phyloP scores from a whole-genome alignment of 2,113 vertebrate genomes.

The Antechinus stuartii region DNA sequence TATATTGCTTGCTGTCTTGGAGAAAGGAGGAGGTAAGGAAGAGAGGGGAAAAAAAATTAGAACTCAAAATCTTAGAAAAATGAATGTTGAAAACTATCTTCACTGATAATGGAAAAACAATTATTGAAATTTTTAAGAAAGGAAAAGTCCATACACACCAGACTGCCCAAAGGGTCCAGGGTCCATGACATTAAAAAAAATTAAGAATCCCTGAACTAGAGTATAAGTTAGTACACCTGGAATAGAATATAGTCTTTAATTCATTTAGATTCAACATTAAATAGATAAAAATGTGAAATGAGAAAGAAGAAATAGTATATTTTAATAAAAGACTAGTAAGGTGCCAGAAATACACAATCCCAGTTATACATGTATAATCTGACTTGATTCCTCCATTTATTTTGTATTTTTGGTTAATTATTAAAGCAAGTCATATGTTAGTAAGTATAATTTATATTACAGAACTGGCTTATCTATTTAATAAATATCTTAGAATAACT shows the following conservation, averaged over 20 bases:
- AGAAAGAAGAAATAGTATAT: background rate
- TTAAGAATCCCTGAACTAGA: background rate
- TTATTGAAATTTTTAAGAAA: too few relatives aligned
- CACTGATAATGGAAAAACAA: too few relatives aligned
- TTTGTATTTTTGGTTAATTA: background rate
- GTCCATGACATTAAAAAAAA: background rate
- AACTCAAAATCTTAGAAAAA: too few relatives aligned
- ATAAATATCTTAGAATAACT: background rate
- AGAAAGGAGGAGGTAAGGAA: too few relatives aligned
- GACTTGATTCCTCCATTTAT: background rate
- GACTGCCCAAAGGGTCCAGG: background rate
- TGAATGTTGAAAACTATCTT: too few relatives aligned
- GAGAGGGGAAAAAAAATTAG: too few relatives aligned
- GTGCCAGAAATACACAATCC: background rate
- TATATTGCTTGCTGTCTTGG: too few relatives aligned
- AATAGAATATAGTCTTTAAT: background rate
- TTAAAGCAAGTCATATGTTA: background rate
- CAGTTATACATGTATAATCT: background rate
- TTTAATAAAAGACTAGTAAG: background rate
- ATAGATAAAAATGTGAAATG: background rate
- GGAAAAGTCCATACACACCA: background rate
- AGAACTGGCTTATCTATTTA: background rate
- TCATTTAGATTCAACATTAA: background rate
- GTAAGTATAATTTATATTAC: background rate
- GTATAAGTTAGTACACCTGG: background rate